Conservation (phyloP, 2,888 invertebrate species). For the Drosophila dives region DNA sequence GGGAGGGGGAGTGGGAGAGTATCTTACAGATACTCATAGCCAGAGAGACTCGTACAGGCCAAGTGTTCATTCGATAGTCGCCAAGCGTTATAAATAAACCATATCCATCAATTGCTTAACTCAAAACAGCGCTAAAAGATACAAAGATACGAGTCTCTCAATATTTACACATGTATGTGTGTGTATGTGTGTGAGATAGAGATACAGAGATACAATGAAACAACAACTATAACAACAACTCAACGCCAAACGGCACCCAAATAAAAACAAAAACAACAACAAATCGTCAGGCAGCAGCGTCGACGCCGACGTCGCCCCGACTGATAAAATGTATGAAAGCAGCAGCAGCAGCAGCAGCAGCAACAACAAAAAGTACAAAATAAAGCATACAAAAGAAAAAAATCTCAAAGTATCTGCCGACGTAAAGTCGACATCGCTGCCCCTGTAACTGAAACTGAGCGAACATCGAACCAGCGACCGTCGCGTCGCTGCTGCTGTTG, state of each 20-base stretch:
- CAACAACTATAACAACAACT: slow-evolving; percentile 54
- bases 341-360: slow-evolving; percentile 38
- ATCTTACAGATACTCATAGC: slow-evolving; percentile 75
- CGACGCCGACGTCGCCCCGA: slow-evolving; percentile 54
- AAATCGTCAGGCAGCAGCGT: slow-evolving; percentile 67
- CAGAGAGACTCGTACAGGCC: slow-evolving; percentile 49
- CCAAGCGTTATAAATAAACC: slow-evolving; percentile 83
- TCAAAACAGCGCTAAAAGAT: slow-evolving; percentile 82
- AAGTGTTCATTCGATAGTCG: slow-evolving; percentile 77
- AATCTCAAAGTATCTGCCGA: slow-evolving; percentile 78
- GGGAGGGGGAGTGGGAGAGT: slow-evolving; percentile 28
- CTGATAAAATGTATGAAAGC: slow-evolving; percentile 80
- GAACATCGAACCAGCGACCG: slow-evolving; percentile 54
- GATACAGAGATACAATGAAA: slow-evolving; percentile 66
- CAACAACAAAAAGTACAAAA: slow-evolving; percentile 43
- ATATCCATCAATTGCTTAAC: slow-evolving; percentile 84
- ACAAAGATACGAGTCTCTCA: slow-evolving; percentile 71
- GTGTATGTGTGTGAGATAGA: slow-evolving; percentile 44
- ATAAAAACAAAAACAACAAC: slow-evolving; percentile 68
- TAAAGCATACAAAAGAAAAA: slow-evolving; percentile 47
- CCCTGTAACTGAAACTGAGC: slow-evolving; percentile 65
- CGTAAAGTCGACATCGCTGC: slow-evolving; percentile 52
- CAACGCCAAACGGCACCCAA: slow-evolving; percentile 63
- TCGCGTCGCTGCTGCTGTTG: slow-evolving; percentile 27
- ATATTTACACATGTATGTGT: not conserved